These are phyloP conservation scores for Caenorhabditis uteleia DNA, from an alignment of 2,888 invertebrate species.

Conservation along the genomic window DNA sequence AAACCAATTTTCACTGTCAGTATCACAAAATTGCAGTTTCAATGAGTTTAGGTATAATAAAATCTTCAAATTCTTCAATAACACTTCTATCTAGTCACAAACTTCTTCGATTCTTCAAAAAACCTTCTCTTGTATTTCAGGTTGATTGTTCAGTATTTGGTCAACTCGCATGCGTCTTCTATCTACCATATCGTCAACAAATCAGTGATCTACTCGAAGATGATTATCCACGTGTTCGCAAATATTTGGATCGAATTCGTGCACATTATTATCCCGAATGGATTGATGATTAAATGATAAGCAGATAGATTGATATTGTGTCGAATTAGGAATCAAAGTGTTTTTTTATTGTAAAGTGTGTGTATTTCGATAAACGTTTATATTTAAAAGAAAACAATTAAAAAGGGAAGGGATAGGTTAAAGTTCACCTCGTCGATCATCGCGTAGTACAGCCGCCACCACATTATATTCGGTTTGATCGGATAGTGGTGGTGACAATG, in stretches of 20 bases:
- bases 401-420: too few species aligned
- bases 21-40: neutral
- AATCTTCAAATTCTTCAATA: neutral
- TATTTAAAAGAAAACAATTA: constrained; percentile 1
- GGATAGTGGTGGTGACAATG: constrained; percentile 30
- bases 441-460: constrained; percentile 27
- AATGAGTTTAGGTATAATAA: neutral
- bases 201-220: constrained; percentile 63
- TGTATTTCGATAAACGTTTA: too few species aligned
- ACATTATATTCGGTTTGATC: constrained; percentile 42
- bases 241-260: constrained; percentile 59
- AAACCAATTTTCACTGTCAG: constrained; percentile 1
- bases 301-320: too few species aligned
- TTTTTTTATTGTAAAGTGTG: too few species aligned
- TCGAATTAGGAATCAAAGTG: too few species aligned
- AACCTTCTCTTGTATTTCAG: constrained; percentile 40
- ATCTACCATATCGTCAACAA: constrained; percentile 61
- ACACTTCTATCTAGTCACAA: neutral
- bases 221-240: constrained; percentile 57
- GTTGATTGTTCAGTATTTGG: constrained; percentile 64
- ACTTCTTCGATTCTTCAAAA: neutral
- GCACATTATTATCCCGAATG: constrained; percentile 66
- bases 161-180: constrained; percentile 59
- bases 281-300: constrained; percentile 40
- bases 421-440: constrained; percentile 23